These are phyloP conservation scores for Cephus spinipes DNA, from an alignment of 2,888 invertebrate genomes.

Conservation along the genomic window DNA sequence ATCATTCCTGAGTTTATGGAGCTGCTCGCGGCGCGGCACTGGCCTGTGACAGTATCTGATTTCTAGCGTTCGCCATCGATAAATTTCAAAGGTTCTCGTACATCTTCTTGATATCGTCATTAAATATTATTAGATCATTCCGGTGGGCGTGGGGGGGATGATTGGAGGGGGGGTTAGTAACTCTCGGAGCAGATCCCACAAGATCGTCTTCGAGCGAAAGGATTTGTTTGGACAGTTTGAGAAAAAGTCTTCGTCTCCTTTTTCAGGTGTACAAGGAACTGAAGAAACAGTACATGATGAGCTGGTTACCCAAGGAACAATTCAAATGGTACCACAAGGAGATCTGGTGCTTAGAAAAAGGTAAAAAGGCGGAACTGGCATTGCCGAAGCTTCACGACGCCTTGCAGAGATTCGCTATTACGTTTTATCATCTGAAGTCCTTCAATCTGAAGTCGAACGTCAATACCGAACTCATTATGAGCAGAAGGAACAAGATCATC, in stretches of 20 bases:
- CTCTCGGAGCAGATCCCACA: neutral
- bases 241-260: constrained; percentile 36
- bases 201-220: neutral
- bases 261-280: constrained; percentile 61
- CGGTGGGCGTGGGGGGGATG: neutral
- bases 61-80: constrained; percentile 1
- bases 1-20: constrained; percentile 24
- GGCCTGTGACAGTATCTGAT: constrained; percentile 7
- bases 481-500: constrained; percentile 66
- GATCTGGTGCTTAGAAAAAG: constrained; percentile 63
- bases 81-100: neutral
- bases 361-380: constrained; percentile 70
- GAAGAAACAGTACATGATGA: constrained; percentile 61
- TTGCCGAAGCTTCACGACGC: constrained; percentile 72
- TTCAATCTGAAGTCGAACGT: constrained; percentile 63
- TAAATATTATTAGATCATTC: neutral
- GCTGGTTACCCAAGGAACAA: constrained; percentile 66
- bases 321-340: constrained; percentile 63
- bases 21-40: neutral
- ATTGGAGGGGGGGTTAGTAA: neutral
- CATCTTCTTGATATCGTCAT: neutral
- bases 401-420: constrained; percentile 68
- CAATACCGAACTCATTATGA: constrained; percentile 67
- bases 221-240: constrained; percentile 17
- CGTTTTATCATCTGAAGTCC: constrained; percentile 65